Conservation (phyloP, 2,113 vertebrate species). For the Panurus biarmicus region DNA sequence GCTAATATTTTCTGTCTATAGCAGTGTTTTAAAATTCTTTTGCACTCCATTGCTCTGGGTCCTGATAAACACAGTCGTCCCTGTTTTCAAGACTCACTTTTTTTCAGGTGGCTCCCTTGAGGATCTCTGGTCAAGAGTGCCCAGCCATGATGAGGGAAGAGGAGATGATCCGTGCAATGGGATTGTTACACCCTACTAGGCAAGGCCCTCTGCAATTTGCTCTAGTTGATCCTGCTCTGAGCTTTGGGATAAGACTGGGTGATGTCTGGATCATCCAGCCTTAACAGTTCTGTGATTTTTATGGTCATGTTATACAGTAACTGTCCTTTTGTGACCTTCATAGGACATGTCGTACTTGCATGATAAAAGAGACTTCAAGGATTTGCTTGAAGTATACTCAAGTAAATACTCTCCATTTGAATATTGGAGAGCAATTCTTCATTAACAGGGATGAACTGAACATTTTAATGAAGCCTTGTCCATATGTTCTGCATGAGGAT, state of each 20-base stretch:
- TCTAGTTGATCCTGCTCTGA: neutral
- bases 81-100: neutral
- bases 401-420: neutral
- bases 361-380: neutral
- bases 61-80: neutral
- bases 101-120: neutral
- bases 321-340: rapidly evolving
- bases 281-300: neutral
- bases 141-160: neutral
- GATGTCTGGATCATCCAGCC: neutral
- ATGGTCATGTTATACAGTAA: neutral
- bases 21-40: neutral
- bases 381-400: neutral
- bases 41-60: neutral
- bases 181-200: neutral
- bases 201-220: neutral
- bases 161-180: neutral
- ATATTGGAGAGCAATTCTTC: neutral
- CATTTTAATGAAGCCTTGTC: neutral
- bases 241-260: neutral
- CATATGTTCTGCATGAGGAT: neutral
- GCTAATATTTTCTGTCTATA: neutral
- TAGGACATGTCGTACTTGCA: neutral
- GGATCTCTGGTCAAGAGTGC: neutral
- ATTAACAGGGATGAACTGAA: neutral